Base-by-base conservation (phyloP, 2,888 invertebrate species). In the Scotopteryx bipunctaria region DNA sequence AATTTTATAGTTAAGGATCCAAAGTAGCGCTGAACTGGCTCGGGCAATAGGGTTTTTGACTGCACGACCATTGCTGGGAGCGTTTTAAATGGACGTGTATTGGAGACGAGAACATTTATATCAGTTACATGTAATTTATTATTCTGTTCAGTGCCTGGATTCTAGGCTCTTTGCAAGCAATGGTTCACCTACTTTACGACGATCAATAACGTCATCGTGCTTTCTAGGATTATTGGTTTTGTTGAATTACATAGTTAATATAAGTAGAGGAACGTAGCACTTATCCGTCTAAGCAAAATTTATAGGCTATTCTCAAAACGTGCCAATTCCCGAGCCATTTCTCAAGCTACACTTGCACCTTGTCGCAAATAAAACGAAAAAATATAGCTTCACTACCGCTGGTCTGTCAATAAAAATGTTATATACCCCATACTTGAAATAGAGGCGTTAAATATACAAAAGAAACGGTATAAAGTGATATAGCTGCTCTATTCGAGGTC, bases 401-500 rank as follows among this genome's bases (percentile, higher is more conserved):
- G 48, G 37, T 53, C 48, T 57, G 52, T 62, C 69, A 58, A 70
- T 72, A 72, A 71, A 71, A 71, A 58, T 49, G 61, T 65, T 63
- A 69, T 67, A 66, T 60, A 59, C 41, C 58, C 57, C 66, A 65
- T 57, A 58, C 57, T 49, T 50, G 60, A 57, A 62, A 82, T 77
- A 78, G 77, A 71, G 69, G 76, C 73, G 79, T 86, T 85, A 84
- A 82, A 86, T 85, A 84, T 86, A 86, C 87, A 86, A 86, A 86
- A 81, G 85, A 77, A 79, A 77, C 82, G 77, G 77, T 81, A 83
- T 81, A 82, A 81, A 80, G 75, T 81, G 81, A 83, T 83, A 83
- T 74, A 78, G 53, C 63, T 57, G 70, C 73, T 76, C 71, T 78
- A 77, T 83, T 81, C 72, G 68, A 63, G 65, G 65, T 59, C 60